Percentiles rank a stretch among this genome's conserved stretches.
Evolutionary conservation across 2,797 vertebrate genomes (phyloP).

Genomic region (Enteromius radiatus): DNA sequence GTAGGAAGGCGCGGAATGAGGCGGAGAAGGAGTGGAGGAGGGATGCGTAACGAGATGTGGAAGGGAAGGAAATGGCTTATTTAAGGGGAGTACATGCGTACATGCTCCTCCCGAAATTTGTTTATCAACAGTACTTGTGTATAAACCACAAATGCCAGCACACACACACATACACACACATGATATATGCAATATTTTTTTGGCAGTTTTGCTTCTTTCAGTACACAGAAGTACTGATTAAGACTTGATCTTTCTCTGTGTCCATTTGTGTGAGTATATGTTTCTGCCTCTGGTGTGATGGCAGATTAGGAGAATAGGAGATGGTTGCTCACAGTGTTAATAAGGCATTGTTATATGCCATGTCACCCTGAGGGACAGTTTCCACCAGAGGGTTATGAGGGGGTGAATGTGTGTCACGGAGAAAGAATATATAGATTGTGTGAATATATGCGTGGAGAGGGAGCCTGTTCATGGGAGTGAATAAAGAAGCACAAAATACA

Average conservation of each 20-base stretch:
- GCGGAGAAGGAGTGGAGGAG: no score
- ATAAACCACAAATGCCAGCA: no score
- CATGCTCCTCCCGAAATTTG: no score
- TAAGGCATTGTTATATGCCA: constrained; percentile 55
- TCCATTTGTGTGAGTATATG: constrained; percentile 4
- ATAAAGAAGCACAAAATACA: constrained; percentile 13
- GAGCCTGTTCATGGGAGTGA: constrained; percentile 26
- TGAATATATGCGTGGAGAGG: constrained; percentile 31
- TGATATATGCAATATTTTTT: no score
- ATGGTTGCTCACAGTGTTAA: constrained; percentile 65
- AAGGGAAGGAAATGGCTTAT: no score
- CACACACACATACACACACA: no score
- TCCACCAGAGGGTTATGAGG: constrained; percentile 56
- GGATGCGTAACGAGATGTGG: no score
- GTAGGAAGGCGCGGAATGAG: no score
- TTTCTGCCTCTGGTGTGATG: constrained; percentile 7
- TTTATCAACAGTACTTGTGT: no score
- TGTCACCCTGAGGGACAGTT: constrained; percentile 66
- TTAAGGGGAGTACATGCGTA: no score
- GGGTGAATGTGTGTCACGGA: constrained; percentile 31
- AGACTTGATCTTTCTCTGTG: background rate
- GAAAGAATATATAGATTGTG: constrained; percentile 22
- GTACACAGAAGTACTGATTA: background rate
- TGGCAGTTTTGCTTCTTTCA: background rate
- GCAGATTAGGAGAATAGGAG: constrained; percentile 48